Evolutionary conservation across 2,113 vertebrate genomes (phyloP), one percentile per base, ranked within the genome.

Genomic region (Scomber colias): DNA sequence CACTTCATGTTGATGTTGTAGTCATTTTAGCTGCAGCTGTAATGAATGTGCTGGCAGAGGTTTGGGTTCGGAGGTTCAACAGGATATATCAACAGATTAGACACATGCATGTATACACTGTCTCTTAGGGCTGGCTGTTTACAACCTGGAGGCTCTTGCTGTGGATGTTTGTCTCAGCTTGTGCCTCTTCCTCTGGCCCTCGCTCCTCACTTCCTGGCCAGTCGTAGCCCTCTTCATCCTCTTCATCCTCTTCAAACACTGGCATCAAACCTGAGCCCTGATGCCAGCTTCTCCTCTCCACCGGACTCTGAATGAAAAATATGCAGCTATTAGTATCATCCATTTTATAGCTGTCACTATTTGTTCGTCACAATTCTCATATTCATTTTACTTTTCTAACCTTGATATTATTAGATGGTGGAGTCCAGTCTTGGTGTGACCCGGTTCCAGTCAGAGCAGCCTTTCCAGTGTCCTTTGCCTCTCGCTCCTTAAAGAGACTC

Each of bases 401-500:
- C 91, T 90, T 87, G 3, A 83, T 73, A 63, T 60, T 45, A 69
- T 78, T 88, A 54, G 90, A 75, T 45, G 88, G 82, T 17, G 70
- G 66, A 24, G 83, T 71, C 84, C 83, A 49, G 63, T 91, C 87
- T 50, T 93, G 87, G 24, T 49, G 12, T 11, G 86, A 76, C 19
- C 65, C 63, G 16, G 70, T 35, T 50, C 67, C 88, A 35, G 80
- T 88, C 19, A 73, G 51, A 19, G 67, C 46, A 49, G 61, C 70
- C 66, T 90, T 27, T 27, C 24, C 24, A 27, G 24, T 27, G 24
- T 27, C 83, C 21, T 82, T 87, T 72, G n/a, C 80, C 74, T 93
- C 90, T 55, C 84, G 90, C 77, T 94, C 92, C 51, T 89, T 95
- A 82, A 96, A 96, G 68, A 95, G 85, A 48, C 50, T 91, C 82